These are phyloP conservation scores for Calvadosia cruxmelitensis DNA, from an alignment of 30 jellyfish, hydroid and myxozoan genomes.

Conservation along the genomic window DNA sequence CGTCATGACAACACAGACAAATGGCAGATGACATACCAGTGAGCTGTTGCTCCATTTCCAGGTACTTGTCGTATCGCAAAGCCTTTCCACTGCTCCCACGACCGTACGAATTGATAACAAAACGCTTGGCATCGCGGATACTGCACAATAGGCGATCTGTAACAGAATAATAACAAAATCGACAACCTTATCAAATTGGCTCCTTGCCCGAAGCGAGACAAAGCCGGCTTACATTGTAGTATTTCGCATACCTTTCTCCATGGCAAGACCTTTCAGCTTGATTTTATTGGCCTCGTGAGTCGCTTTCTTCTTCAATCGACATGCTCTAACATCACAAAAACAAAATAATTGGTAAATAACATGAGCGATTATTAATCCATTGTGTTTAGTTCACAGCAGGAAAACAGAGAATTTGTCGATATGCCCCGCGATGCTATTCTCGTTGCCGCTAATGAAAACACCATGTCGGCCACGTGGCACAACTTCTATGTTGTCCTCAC, in stretches of 20 bases:
- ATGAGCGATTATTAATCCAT: too few species aligned
- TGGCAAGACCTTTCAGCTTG: conserved; percentile 53
- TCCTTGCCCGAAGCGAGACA: background rate
- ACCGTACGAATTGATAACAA: background rate
- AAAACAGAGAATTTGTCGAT: too few species aligned
- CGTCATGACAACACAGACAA: too few species aligned
- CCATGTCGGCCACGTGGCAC: background rate
- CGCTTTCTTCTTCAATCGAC: conserved; percentile 81
- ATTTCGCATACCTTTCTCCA: conserved; percentile 42
- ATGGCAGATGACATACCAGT: too few species aligned
- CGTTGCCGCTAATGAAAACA: too few species aligned
- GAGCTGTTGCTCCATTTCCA: background rate
- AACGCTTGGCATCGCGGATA: background rate
- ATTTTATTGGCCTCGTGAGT: conserved; percentile 80
- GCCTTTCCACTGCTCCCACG: background rate
- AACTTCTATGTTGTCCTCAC: conserved; percentile 17
- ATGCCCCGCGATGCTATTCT: too few species aligned
- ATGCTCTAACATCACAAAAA: conserved; percentile 30
- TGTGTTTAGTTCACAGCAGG: too few species aligned
- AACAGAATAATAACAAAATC: background rate
- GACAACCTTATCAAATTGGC: background rate
- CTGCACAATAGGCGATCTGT: background rate
- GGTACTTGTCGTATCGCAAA: background rate
- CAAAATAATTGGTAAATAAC: background rate
- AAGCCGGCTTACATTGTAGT: background rate